Conservation (phyloP, 2,888 invertebrate genomes). For the Zygothrica quintamaculata region DNA sequence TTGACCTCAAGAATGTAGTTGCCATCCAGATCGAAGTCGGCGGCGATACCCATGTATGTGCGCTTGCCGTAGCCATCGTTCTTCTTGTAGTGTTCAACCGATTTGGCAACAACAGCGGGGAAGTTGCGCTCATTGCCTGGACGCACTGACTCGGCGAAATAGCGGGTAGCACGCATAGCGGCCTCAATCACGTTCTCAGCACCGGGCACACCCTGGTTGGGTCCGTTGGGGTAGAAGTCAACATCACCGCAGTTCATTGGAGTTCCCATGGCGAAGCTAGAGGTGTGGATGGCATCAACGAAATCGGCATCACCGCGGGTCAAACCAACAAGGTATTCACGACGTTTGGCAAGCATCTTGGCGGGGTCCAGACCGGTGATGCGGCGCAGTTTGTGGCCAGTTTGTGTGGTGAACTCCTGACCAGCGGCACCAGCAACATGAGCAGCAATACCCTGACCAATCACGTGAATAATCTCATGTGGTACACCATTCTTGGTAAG, state of each 20-base stretch:
- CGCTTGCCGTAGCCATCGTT: constrained; percentile 77
- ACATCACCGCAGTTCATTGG: constrained; percentile 75
- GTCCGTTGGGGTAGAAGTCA: constrained; percentile 84
- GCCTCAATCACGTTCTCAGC: constrained; percentile 80
- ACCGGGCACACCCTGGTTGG: constrained; percentile 73
- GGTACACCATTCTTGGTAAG: constrained; percentile 64
- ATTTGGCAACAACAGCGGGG: constrained; percentile 81
- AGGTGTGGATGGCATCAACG: constrained; percentile 83
- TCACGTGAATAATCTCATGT: constrained; percentile 77
- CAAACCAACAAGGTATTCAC: constrained; percentile 67
- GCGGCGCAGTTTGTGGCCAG: constrained; percentile 79
- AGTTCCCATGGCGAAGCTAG: constrained; percentile 77
- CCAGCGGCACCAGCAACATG: constrained; percentile 83
- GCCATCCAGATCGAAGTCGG: constrained; percentile 77
- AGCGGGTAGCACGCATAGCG: constrained; percentile 78
- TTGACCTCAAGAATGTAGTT: constrained; percentile 83
- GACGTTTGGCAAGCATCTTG: constrained; percentile 68
- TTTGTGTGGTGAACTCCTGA: constrained; percentile 73
- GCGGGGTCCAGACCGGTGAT: constrained; percentile 83
- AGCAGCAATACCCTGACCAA: constrained; percentile 80
- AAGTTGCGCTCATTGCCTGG: constrained; percentile 83
- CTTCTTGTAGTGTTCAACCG: constrained; percentile 77
- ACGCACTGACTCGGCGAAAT: constrained; percentile 83
- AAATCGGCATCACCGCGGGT: constrained; percentile 83
- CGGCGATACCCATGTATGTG: constrained; percentile 81